Conservation (phyloP, 2,888 invertebrate genomes). For the Alloscopus bannaensis region DNA sequence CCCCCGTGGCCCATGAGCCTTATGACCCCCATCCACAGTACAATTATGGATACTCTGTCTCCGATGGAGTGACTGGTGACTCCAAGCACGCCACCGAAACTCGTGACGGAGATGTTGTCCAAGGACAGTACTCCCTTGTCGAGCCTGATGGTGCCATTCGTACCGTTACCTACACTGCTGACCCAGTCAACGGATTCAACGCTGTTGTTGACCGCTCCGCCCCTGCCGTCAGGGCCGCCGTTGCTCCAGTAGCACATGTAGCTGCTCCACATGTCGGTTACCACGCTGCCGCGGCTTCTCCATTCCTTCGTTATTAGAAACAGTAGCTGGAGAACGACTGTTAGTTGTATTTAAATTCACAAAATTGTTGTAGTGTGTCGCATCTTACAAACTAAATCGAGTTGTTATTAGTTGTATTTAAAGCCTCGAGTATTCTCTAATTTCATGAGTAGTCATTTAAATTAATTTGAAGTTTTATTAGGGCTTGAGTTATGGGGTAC, state of each 20-base stretch:
- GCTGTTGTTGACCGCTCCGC: conserved; percentile 59
- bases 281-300: conserved; percentile 60
- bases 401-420: too few species aligned
- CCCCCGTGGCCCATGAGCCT: conserved; percentile 61
- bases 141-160: conserved; percentile 68
- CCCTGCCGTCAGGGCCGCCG: conserved; percentile 60
- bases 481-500: too few species aligned
- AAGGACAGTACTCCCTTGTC: conserved; percentile 69
- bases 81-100: conserved; percentile 63
- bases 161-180: conserved; percentile 70
- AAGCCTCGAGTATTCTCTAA: too few species aligned
- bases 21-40: conserved; percentile 69
- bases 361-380: too few species aligned
- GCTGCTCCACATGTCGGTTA: conserved; percentile 68
- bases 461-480: too few species aligned
- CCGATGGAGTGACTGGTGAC: conserved; percentile 68
- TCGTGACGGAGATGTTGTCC: conserved; percentile 68
- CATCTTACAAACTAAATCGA: too few species aligned
- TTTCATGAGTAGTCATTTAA: too few species aligned
- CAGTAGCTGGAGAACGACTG: too few species aligned
- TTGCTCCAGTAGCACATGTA: conserved; percentile 71
- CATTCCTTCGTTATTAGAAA: too few species aligned
- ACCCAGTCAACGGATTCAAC: conserved; percentile 67
- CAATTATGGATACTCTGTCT: conserved; percentile 69
- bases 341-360: too few species aligned